Conservation (phyloP, 2,113 vertebrate species). For the Erythrolamprus reginae region DNA sequence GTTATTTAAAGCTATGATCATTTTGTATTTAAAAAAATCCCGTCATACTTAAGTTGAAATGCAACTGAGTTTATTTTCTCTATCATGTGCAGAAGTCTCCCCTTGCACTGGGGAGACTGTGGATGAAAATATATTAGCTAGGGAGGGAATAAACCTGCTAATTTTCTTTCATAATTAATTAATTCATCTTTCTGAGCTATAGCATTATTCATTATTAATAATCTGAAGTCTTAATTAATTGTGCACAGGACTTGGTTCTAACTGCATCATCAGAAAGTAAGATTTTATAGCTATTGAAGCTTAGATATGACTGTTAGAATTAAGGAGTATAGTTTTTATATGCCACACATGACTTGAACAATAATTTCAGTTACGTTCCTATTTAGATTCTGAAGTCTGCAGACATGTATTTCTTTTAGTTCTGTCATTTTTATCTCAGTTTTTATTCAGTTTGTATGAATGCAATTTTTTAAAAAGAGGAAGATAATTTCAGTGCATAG, state of each 20-base stretch:
- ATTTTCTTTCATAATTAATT: not conserved
- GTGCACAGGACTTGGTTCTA: not conserved
- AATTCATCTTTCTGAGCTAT: not conserved
- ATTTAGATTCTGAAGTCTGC: not conserved
- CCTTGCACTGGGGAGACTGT: not conserved
- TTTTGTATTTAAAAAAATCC: not conserved
- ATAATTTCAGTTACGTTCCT: not conserved
- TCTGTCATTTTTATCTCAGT: not conserved
- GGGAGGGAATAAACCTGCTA: not conserved
- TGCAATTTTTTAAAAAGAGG: not conserved
- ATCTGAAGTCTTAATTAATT: not conserved
- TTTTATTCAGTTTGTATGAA: not conserved
- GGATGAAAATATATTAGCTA: not conserved
- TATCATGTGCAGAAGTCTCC: not conserved
- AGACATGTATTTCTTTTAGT: not conserved
- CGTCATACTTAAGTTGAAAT: not conserved
- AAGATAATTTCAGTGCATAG: not conserved
- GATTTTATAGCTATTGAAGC: not conserved
- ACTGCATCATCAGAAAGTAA: not conserved
- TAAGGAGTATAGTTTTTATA: not conserved
- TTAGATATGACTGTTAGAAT: not conserved
- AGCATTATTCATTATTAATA: not conserved
- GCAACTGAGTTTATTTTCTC: not conserved
- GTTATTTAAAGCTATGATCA: not conserved
- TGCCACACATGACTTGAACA: not conserved